Conservation (phyloP, 2,113 vertebrate species). For the Rostratula benghalensis region DNA sequence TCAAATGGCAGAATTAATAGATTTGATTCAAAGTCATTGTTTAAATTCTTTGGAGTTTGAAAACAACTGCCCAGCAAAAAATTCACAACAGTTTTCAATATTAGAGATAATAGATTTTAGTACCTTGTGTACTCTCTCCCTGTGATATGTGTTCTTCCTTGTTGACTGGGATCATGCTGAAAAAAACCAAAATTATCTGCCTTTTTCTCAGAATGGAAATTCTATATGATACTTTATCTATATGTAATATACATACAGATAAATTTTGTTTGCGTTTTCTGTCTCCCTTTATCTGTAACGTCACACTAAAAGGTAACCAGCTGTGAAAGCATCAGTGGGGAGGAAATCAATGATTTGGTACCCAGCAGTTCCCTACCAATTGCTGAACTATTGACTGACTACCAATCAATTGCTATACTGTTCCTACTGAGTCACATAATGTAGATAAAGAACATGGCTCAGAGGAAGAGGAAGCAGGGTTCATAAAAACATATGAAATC, state of each 20-base stretch:
- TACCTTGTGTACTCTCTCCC: neutral
- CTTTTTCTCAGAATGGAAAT: neutral
- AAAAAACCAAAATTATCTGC: neutral
- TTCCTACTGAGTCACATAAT: neutral
- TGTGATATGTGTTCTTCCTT: neutral
- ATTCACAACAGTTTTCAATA: neutral
- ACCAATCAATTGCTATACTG: conserved; percentile 2
- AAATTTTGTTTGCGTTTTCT: neutral
- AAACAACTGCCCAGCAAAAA: neutral
- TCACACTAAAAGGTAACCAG: conserved; percentile 11
- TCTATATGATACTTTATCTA: neutral
- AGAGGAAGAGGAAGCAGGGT: neutral
- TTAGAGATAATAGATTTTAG: neutral
- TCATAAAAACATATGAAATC: neutral
- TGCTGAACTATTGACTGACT: conserved; percentile 36
- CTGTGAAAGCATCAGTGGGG: neutral
- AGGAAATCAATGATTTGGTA: conserved; percentile 43
- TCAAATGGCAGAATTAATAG: neutral
- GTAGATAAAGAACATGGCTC: neutral
- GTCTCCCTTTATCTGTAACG: neutral
- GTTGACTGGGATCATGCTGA: neutral
- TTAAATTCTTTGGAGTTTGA: neutral
- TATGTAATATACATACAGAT: neutral
- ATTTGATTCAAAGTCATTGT: neutral
- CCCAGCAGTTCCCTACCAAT: conserved; percentile 10